Evolutionary conservation across 1,140 invertebrate genomes (phyloP).

Genomic region (Caenorhabditis tropicalis): DNA sequence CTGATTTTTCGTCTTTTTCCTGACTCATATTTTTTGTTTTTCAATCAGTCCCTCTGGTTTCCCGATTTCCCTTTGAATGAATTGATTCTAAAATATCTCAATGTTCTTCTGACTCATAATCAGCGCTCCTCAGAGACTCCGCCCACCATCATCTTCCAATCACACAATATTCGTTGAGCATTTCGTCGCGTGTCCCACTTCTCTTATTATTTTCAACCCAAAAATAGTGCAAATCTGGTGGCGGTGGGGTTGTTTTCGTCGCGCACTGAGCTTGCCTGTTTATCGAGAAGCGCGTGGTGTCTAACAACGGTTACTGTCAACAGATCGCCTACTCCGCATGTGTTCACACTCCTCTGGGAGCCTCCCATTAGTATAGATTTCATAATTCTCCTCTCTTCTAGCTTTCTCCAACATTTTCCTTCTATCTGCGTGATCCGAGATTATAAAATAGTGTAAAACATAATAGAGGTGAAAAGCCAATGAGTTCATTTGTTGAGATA

Average conservation of each 20-base stretch:
- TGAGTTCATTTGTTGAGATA: not conserved
- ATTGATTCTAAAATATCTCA: not conserved
- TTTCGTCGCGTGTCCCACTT: not conserved
- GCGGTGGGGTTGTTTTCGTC: not conserved
- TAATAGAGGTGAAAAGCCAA: not conserved
- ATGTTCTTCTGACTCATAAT: not conserved
- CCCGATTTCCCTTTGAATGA: not conserved
- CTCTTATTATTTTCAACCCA: not conserved
- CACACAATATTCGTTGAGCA: not conserved
- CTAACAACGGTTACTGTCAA: slow-evolving; percentile 12
- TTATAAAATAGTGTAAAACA: too few species aligned
- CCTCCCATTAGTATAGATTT: not conserved
- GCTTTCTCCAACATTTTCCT: not conserved
- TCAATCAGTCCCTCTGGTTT: not conserved
- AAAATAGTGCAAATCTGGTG: slow-evolving; percentile 36
- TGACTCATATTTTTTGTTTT: too few species aligned
- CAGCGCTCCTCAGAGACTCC: not conserved
- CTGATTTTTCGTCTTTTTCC: too few species aligned
- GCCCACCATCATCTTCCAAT: not conserved
- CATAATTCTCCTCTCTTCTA: not conserved
- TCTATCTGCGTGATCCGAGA: not conserved
- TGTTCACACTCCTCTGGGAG: not conserved
- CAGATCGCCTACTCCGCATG: not conserved
- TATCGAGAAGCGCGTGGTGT: not conserved
- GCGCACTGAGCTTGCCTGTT: slow-evolving; percentile 9